Percentiles rank a stretch among this genome's conserved stretches.
Conservation (phyloP, 1,140 invertebrate species). For the Triops longicaudatus region DNA sequence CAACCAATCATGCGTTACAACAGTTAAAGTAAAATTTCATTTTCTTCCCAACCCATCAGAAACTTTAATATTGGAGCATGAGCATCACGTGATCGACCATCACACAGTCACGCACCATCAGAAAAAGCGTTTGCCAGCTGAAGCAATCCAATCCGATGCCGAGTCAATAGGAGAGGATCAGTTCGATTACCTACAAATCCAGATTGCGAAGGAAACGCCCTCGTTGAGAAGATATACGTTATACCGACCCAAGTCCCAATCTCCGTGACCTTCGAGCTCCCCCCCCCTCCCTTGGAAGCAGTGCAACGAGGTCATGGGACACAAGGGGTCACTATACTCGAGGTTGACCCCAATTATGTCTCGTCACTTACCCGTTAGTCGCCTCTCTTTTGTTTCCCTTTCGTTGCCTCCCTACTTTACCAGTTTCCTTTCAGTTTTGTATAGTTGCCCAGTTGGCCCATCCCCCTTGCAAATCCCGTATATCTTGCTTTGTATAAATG, state of each 20-base stretch:
- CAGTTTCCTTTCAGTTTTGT: neutral
- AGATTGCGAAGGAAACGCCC: neutral
- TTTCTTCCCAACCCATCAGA: neutral
- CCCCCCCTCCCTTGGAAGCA: neutral
- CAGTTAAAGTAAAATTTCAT: neutral
- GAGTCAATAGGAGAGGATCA: neutral
- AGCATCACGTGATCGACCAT: slow-evolving; percentile 1
- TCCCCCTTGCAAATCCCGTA: neutral
- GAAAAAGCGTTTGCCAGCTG: neutral
- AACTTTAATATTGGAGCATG: neutral
- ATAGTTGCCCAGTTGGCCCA: neutral
- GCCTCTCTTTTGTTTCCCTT: neutral
- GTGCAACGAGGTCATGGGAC: neutral
- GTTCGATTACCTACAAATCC: neutral
- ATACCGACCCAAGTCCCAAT: neutral
- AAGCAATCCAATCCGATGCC: neutral
- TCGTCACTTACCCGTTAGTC: neutral
- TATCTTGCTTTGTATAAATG: neutral
- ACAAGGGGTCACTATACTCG: neutral
- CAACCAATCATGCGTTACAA: neutral
- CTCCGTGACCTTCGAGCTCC: neutral
- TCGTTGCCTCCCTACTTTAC: neutral
- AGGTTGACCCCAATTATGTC: neutral
- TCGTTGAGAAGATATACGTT: neutral
- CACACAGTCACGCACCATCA: neutral